Conservation (phyloP, 1,140 invertebrate species). For the Sarcophaga peregrina region DNA sequence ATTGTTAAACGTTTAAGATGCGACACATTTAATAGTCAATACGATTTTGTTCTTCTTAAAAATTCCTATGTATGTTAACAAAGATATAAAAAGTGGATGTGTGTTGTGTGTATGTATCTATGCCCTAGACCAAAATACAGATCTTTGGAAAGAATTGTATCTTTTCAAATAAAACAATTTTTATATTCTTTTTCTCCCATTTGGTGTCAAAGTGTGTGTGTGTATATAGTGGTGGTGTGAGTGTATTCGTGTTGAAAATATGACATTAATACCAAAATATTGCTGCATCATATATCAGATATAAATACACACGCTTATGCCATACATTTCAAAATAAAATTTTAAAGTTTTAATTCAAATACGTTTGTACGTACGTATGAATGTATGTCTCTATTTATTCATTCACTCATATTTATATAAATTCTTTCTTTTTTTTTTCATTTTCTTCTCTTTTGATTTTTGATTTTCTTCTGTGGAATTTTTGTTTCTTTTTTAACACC, state of each 20-base stretch:
- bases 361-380: background rate
- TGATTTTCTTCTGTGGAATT: background rate
- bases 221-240: background rate
- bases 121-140: background rate
- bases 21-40: background rate
- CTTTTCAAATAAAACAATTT: background rate
- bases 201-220: background rate
- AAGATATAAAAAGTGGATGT: background rate
- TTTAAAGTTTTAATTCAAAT: background rate
- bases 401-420: background rate
- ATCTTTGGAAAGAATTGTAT: background rate
- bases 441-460: background rate
- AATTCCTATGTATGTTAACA: constrained; percentile 1
- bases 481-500: too few species aligned
- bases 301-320: background rate
- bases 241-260: constrained; percentile 13
- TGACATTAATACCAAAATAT: constrained; percentile 38
- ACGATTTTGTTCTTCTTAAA: background rate
- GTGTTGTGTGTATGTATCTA: background rate
- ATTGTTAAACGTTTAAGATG: background rate
- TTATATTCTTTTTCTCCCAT: background rate
- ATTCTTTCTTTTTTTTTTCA: background rate
- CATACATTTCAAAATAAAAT: background rate
- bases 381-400: constrained; percentile 12
- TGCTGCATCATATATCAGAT: constrained; percentile 31